Conservation (phyloP, 2,113 vertebrate genomes). For the Coryphaenoides rupestris region DNA sequence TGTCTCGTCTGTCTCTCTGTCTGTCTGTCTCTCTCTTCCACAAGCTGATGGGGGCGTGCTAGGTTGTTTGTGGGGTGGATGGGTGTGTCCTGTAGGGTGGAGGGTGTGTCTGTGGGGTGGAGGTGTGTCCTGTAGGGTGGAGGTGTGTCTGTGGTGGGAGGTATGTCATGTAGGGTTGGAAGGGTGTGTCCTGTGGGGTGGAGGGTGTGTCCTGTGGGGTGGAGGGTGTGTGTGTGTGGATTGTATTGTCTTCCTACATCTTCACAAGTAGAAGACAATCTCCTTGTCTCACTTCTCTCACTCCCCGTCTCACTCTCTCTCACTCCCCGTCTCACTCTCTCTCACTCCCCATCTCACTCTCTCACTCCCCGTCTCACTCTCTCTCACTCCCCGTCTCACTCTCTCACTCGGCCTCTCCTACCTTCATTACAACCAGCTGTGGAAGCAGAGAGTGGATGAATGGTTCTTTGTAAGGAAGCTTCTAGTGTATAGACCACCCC, state of each 20-base stretch:
- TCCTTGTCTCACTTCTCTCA: too few species aligned
- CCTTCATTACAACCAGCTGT: slow-evolving; percentile 78
- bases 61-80: slow-evolving; percentile 59
- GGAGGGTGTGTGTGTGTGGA: background rate
- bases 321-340: too few species aligned
- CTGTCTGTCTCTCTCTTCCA: slow-evolving; percentile 20
- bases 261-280: too few species aligned
- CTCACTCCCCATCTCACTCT: slow-evolving; percentile 20
- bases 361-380: slow-evolving; percentile 32
- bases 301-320: too few species aligned
- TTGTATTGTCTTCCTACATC: too few species aligned
- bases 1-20: slow-evolving; percentile 42
- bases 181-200: background rate
- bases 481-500: slow-evolving; percentile 58
- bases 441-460: slow-evolving; percentile 67
- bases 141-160: background rate
- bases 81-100: background rate
- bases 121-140: background rate
- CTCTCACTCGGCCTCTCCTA: slow-evolving; percentile 53
- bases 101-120: background rate
- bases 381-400: slow-evolving; percentile 24
- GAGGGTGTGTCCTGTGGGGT: background rate
- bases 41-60: slow-evolving; percentile 68
- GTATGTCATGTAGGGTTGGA: background rate
- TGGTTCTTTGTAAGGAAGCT: slow-evolving; percentile 76